Base-by-base conservation (phyloP, 1,140 invertebrate genomes). In the Drosophila nasuta region DNA sequence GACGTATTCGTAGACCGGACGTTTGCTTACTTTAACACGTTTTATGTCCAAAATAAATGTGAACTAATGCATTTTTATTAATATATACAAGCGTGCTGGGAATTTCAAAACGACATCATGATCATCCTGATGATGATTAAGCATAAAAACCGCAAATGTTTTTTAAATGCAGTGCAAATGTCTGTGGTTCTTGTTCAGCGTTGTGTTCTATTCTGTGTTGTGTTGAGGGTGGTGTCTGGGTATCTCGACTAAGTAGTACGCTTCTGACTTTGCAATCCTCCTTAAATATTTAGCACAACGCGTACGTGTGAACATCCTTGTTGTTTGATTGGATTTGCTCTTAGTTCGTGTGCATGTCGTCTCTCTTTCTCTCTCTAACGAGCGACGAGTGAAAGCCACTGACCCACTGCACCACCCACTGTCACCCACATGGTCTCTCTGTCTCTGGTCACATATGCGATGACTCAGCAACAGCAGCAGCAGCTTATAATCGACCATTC, bases 21-120 rank as follows among this genome's bases (percentile, higher is more conserved):
- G 10, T 68, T 81, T 85, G 81, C 73, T 77, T 71, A 71, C 80
- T 83, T 83, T 88, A 80, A 89, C 83, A 88, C 83, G 85, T 88
- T 88, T 87, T 88, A 89, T 88, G 85, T 85, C 81, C 73, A 79
- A 81, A 88, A 89, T 90, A 90, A 90, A 90, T 90, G 86, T 90
- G 81, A 79, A 90, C 87, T 90, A 90, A 90, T 90, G 86, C 86
- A 90, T 90, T 90, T 89, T 90, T 90, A 90, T 90, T 90, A 90
- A 90, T 87, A 90, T 91, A 86, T 91, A 90, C 85, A 89, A 82
- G 86, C 86, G 86, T 90, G 86, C 81, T 86, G 86, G 86, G 86
- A 89, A 89, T 89, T 77, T 56, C 66, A 67, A 85, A 52, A 49
- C 20, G 13, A 10, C 28, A 59, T 41, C n/a, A 57, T 73, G 51